Percentiles rank a stretch among this genome's conserved stretches.
These are phyloP conservation scores for Donacobius atricapilla DNA, from an alignment of 2,113 vertebrate genomes.

Conservation along the genomic window DNA sequence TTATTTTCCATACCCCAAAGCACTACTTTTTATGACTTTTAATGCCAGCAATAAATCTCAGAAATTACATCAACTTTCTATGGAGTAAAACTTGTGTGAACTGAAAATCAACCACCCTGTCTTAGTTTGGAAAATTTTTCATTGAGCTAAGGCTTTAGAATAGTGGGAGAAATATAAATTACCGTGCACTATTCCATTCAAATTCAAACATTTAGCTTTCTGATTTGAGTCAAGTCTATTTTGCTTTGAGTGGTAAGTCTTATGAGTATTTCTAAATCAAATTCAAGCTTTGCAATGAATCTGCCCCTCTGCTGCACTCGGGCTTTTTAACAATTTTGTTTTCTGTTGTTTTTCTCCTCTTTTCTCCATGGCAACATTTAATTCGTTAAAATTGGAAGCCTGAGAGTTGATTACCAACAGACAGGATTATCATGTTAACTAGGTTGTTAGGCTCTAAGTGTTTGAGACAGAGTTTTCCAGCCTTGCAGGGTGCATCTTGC, in stretches of 20 bases:
- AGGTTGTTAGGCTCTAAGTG: not conserved
- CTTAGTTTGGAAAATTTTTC: not conserved
- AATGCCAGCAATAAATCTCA: conserved; percentile 44
- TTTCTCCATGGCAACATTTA: not conserved
- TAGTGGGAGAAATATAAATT: not conserved
- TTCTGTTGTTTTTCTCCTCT: not conserved
- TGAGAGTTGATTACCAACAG: not conserved
- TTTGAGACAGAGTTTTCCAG: not conserved
- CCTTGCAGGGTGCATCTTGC: not conserved
- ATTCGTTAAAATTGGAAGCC: not conserved
- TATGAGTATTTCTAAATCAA: not conserved
- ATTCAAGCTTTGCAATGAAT: not conserved
- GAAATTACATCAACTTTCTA: conserved; percentile 38
- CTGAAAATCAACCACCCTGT: conserved; percentile 10
- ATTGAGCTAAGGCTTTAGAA: not conserved
- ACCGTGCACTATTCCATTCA: not conserved
- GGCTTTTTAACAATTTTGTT: not conserved
- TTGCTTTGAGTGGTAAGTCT: not conserved
- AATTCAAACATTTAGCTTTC: not conserved
- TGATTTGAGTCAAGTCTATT: not conserved
- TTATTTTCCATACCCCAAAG: conserved; percentile 41
- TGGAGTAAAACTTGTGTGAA: conserved; percentile 25
- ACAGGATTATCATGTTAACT: not conserved
- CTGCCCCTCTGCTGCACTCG: not conserved
- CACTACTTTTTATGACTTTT: conserved; percentile 20